A percentile compares a stretch with the other conserved stretches of the same genome.
These are phyloP conservation scores for Eledone cirrhosa DNA, from an alignment of 2,888 invertebrate species.

Conservation along the genomic window DNA sequence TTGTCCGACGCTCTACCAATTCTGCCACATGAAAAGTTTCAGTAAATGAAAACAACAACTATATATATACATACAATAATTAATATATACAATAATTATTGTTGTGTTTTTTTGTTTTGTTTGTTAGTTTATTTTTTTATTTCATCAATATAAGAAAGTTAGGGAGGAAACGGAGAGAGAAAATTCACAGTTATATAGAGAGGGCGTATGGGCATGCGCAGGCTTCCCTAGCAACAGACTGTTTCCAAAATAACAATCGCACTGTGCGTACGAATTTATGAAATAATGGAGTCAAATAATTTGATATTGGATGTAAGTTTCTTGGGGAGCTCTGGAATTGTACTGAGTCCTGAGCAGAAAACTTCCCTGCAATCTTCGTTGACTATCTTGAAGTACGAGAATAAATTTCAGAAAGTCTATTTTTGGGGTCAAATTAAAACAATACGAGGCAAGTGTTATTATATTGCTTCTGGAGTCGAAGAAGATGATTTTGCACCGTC, in stretches of 20 bases:
- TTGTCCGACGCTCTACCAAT: too few species aligned
- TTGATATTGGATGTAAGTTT: constrained; percentile 71
- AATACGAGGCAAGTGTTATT: constrained; percentile 75
- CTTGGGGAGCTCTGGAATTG: constrained; percentile 75
- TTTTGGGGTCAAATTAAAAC: constrained; percentile 84
- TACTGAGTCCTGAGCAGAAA: constrained; percentile 79
- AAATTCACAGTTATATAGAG: too few species aligned
- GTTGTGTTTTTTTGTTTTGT: too few species aligned
- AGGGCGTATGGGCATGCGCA: too few species aligned
- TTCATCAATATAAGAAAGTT: too few species aligned
- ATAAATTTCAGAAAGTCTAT: constrained; percentile 82
- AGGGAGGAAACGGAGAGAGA: too few species aligned
- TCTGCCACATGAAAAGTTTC: too few species aligned
- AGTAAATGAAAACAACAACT: too few species aligned
- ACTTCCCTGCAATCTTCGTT: constrained; percentile 78
- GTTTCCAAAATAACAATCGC: not conserved
- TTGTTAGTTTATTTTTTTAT: too few species aligned
- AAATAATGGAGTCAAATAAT: constrained; percentile 71
- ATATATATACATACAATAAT: too few species aligned
- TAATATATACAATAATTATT: too few species aligned
- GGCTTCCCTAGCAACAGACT: not conserved
- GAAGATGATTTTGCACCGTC: constrained; percentile 77
- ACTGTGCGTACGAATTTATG: not conserved
- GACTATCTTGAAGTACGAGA: constrained; percentile 81
- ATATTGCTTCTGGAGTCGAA: constrained; percentile 81